These are phyloP conservation scores for Platynereis dumerilii DNA, from an alignment of 2,888 invertebrate genomes.

Conservation along the genomic window DNA sequence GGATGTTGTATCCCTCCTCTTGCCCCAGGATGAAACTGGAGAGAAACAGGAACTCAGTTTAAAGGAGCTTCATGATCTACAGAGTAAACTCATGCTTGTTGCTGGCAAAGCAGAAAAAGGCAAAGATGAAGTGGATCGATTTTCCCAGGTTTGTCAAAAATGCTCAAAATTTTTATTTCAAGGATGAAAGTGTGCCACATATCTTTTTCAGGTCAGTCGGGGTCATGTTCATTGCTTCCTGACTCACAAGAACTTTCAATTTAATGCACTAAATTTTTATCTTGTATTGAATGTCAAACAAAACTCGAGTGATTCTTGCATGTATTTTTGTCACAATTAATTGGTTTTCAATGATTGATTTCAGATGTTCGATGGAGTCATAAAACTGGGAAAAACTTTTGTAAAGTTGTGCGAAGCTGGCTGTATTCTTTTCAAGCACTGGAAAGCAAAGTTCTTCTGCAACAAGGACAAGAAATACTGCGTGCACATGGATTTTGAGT, in stretches of 20 bases:
- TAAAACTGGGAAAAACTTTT: slow-evolving; percentile 45
- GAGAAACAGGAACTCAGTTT: slow-evolving; percentile 38
- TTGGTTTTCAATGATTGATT: too few relatives aligned
- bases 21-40: slow-evolving; percentile 33
- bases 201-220: too few relatives aligned
- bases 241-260: too few relatives aligned
- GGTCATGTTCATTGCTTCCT: too few relatives aligned
- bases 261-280: too few relatives aligned
- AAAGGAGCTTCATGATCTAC: slow-evolving; percentile 41
- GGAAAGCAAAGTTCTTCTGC: slow-evolving; percentile 45
- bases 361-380: slow-evolving; percentile 50
- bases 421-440: slow-evolving; percentile 49
- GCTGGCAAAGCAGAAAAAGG: slow-evolving; percentile 54
- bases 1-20: slow-evolving; percentile 39
- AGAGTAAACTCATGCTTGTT: slow-evolving; percentile 56
- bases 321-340: too few relatives aligned
- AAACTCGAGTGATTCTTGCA: too few relatives aligned
- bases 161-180: too few relatives aligned
- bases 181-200: too few relatives aligned
- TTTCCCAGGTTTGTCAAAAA: slow-evolving; percentile 49
- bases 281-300: too few relatives aligned
- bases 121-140: slow-evolving; percentile 47
- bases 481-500: slow-evolving; percentile 42
- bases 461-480: slow-evolving; percentile 30
- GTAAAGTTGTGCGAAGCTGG: slow-evolving; percentile 46